Evolutionary conservation across 2,888 invertebrate genomes (phyloP).

Genomic region (Cantharis nigra): DNA sequence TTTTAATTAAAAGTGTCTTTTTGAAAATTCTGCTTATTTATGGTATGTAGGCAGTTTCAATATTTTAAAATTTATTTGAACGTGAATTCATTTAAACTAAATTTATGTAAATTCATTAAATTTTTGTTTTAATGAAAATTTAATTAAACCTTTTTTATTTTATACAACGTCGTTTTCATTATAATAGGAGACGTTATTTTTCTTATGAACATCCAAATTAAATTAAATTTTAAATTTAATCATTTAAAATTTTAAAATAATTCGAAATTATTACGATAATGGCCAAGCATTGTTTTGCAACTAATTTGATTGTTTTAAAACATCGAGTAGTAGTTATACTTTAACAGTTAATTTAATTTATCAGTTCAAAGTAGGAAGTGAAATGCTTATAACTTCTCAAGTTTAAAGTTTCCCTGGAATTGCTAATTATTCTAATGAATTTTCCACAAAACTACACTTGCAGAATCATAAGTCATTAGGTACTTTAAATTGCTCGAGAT

Average conservation of each 20-base stretch:
- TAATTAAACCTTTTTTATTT: background rate
- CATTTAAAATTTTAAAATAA: too few relatives aligned
- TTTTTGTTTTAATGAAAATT: background rate
- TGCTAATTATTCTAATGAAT: constrained; percentile 26
- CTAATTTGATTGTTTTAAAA: background rate
- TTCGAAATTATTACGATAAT: too few relatives aligned
- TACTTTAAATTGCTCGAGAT: constrained; percentile 17
- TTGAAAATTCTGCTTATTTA: background rate
- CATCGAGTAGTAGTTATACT: background rate
- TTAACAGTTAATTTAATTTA: constrained; percentile 4
- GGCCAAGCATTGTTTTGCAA: background rate
- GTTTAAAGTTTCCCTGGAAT: constrained; percentile 15
- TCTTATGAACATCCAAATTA: background rate
- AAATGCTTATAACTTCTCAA: constrained; percentile 6
- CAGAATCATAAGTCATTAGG: constrained; percentile 23
- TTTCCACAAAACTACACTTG: constrained; percentile 23
- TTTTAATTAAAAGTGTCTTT: background rate
- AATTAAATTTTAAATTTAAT: background rate
- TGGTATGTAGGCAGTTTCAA: background rate
- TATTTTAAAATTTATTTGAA: background rate
- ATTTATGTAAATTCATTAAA: background rate
- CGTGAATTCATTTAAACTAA: background rate
- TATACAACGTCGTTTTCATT: background rate
- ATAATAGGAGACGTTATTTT: background rate
- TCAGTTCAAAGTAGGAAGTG: constrained; percentile 5